Base-by-base conservation (phyloP, 2,888 invertebrate genomes). In the Ceratothoa steindachneri region DNA sequence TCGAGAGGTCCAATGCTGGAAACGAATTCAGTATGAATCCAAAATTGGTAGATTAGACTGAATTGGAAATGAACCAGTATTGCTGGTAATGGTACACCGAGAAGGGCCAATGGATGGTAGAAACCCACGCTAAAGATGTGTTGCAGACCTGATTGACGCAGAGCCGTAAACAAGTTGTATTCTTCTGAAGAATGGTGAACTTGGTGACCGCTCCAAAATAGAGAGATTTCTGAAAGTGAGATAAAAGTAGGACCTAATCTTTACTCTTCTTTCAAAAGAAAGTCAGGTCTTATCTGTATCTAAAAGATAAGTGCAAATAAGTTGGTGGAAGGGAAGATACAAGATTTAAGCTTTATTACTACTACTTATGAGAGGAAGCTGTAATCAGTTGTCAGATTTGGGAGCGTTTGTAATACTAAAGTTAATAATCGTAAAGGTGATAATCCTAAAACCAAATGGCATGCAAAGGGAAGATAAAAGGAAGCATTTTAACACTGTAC, bases 121-220 rank as follows among this genome's bases (percentile, higher is more conserved):
- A 85, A 83, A 1, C 71, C 74, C 51, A 77, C 66, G n/a, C 71
- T 41, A 19, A 80, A 75, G 69, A 75, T 77, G 51, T 68, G 68
- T 68, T 93, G 93, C 67, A 93, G 84, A 1, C 90, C 84, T 0
- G 93, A 92, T 83, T 94, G 93, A 55, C 94, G 85, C 69, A 93
- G 87, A 0, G 93, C 93, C 3, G 93, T 92, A 1, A 91, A 89
- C 84, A 93, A 87, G 85, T 93, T 94, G 85, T 91, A 93, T 84
- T 93, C 93, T 84, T 94, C 94, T 0, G 93, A 93, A 80, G 92
- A 93, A 82, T 95, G 95, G 83, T 95, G 95, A 0, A 94, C 93
- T 84, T 94, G 93, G 84, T 95, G 95, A 81, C 92, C 91, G 0
- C 92, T 91, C 94, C 94, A 94, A 64, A 94, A 85, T 81, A 95